Evolutionary conservation across 1,140 invertebrate species (phyloP), one percentile per base, ranked within the genome.

Genomic region (Drosophila erecta): DNA sequence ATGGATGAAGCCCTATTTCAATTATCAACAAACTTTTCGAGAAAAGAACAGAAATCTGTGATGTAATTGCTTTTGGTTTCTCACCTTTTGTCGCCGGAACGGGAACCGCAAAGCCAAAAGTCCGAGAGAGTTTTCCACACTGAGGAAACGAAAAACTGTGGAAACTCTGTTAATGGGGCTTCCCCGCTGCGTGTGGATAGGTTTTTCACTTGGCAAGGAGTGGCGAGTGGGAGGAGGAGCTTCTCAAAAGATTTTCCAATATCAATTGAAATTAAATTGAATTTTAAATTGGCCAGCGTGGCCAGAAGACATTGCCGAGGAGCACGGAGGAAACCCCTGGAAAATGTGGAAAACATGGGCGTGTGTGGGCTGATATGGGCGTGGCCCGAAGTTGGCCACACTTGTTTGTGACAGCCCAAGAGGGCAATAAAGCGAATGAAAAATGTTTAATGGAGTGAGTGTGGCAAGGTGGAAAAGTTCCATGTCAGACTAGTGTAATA

Each of bases 241-340:
- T 60, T 59, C 58, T 58, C 41, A 81, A 81, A 78, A 84, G 64
- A 47, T 75, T 79, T 73, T 70, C 55, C 59, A 70, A 79, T 73
- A 76, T 83, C 83, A 87, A 87, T 87, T 84, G 79, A 79, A 87
- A 76, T 89, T 76, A 87, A 87, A 87, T 87, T 87, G 84, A 87
- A 89, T 87, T 89, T 80, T 84, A 69, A 87, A 87, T 89, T 87
- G 84, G 79, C 84, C 71, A 64, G 33, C 56, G 69, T 58, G 67
- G 40, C 51, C 50, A 35, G 15, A 22, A 74, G 58, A 76, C 53
- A 38, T 62, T 50, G 56, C 50, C 47, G 30, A 33, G 5, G 11
- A 30, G 24, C 11, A 27, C 24, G 8, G 11, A 30, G 5, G 41
- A 35, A 37, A 24, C 8, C 57, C 20, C 15, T 12, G 17, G 24